Evolutionary conservation across 2,797 vertebrate species (phyloP).

Genomic region (Oceanodroma leucorhoa): DNA sequence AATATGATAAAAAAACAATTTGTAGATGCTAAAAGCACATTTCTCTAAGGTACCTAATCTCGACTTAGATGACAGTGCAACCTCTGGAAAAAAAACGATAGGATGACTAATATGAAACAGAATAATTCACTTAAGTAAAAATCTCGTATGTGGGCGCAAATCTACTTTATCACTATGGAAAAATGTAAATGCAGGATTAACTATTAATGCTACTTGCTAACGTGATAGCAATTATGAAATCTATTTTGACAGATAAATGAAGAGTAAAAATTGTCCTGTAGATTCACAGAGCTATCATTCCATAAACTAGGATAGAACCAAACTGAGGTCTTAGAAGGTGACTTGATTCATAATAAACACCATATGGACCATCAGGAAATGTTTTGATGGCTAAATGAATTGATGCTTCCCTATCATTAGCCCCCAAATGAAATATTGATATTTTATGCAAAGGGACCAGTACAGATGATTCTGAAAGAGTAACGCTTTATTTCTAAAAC

Average conservation of each 20-base stretch:
- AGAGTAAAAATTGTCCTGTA: not conserved
- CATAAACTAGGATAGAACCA: not conserved
- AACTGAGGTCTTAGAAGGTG: not conserved
- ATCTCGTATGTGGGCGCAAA: not conserved
- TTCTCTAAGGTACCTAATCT: not conserved
- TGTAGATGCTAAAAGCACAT: not conserved
- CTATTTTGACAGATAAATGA: not conserved
- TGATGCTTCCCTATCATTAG: not conserved
- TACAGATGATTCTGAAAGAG: not conserved
- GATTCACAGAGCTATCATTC: not conserved
- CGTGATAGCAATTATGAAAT: not conserved
- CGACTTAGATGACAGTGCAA: not conserved
- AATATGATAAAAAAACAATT: not conserved
- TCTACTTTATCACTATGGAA: not conserved
- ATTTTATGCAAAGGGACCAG: not conserved
- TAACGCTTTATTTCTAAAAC: not conserved
- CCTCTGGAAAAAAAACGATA: not conserved
- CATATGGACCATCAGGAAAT: not conserved
- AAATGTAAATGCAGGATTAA: not conserved
- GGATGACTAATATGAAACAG: not conserved
- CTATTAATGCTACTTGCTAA: not conserved
- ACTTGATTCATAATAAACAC: not conserved
- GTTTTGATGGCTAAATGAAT: not conserved
- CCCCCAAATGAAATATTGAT: not conserved
- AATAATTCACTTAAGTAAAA: not conserved